Conservation (phyloP, 1,140 invertebrate genomes). For the Himalopsyche phryganea region DNA sequence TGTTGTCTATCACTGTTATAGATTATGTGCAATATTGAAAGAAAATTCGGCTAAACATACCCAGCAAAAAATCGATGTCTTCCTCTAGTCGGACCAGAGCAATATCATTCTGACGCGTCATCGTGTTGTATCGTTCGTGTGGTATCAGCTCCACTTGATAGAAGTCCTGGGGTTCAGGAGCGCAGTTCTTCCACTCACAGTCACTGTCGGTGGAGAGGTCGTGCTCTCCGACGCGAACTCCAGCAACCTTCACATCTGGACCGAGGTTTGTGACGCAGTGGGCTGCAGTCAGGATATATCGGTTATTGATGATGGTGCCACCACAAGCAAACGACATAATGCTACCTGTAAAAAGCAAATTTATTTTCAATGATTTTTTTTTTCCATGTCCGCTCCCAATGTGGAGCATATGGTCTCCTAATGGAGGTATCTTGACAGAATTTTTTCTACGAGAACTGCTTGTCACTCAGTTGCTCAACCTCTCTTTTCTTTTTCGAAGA, state of each 20-base stretch:
- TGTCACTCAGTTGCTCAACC: no score
- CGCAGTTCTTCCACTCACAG: slow-evolving; percentile 56
- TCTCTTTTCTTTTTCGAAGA: no score
- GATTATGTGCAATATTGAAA: no score
- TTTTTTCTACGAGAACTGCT: no score
- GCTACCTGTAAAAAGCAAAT: no score
- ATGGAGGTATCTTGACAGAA: no score
- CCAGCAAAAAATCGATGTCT: slow-evolving; percentile 7
- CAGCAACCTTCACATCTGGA: slow-evolving; percentile 38
- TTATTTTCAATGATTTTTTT: no score
- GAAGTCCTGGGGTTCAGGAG: slow-evolving; percentile 58
- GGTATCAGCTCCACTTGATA: slow-evolving; percentile 52
- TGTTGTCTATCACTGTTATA: no score
- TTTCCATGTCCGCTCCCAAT: no score
- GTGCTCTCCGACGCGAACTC: slow-evolving; percentile 63
- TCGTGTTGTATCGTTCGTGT: slow-evolving; percentile 54
- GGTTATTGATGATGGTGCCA: slow-evolving; percentile 61
- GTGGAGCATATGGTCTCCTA: no score
- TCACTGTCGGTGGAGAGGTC: slow-evolving; percentile 50
- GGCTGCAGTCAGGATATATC: slow-evolving; percentile 68
- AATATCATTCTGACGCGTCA: slow-evolving; percentile 57
- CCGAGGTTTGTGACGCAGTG: slow-evolving; percentile 59
- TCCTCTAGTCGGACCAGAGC: slow-evolving; percentile 51
- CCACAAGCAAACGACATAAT: slow-evolving; percentile 43
- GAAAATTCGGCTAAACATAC: no score